Conservation (phyloP, 1,140 invertebrate species). For the Caenorhabditis brenneri region DNA sequence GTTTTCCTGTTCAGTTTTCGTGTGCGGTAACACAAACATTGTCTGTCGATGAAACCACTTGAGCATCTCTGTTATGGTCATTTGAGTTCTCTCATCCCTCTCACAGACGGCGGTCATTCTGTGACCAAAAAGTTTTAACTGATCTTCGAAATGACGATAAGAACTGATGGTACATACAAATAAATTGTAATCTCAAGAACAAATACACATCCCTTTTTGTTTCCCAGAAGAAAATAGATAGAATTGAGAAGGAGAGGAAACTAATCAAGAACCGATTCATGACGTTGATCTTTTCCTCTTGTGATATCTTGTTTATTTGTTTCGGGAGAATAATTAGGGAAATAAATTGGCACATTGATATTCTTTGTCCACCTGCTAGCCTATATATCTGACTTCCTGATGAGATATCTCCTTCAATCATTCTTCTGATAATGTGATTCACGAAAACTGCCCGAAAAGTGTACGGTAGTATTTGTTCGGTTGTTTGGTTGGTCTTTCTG, state of each 20-base stretch:
- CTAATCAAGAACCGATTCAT: not conserved
- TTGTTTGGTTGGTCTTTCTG: too few relatives aligned
- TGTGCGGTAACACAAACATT: not conserved
- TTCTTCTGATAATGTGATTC: too few relatives aligned
- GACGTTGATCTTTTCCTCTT: not conserved
- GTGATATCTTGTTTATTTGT: not conserved
- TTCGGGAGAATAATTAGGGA: not conserved
- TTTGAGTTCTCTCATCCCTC: not conserved
- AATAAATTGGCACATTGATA: not conserved
- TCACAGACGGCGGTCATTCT: not conserved
- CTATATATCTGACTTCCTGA: not conserved
- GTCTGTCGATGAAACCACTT: not conserved
- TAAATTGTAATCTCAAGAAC: not conserved
- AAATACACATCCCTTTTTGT: not conserved
- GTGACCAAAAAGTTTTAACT: not conserved
- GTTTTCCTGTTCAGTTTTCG: slow-evolving; percentile 15
- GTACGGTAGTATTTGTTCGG: too few relatives aligned
- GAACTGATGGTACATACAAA: not conserved
- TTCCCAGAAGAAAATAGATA: not conserved
- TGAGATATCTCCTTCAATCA: not conserved
- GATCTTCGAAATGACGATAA: not conserved
- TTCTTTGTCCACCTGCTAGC: not conserved
- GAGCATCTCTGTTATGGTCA: not conserved
- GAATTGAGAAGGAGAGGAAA: not conserved
- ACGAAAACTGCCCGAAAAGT: too few relatives aligned